Conservation (phyloP, 2,797 vertebrate species). For the Poecilia velifera region DNA sequence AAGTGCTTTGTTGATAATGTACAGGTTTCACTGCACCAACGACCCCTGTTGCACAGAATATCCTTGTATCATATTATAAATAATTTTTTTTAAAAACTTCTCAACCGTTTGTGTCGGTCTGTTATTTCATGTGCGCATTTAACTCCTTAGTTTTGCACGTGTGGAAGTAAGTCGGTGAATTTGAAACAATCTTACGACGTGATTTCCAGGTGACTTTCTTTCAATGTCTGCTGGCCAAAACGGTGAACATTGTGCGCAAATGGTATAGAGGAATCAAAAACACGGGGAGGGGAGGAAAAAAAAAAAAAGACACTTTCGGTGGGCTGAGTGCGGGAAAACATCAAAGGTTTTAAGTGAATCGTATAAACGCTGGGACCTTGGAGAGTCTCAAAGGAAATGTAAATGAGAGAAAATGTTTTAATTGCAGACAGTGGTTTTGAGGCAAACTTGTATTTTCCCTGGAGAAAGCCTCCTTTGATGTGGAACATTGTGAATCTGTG, state of each 20-base stretch:
- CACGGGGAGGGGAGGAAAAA: not conserved
- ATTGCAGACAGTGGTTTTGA: not conserved
- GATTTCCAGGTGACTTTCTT: not conserved
- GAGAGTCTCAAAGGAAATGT: conserved; percentile 37
- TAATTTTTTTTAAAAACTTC: conserved; percentile 86
- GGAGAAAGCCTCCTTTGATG: not conserved
- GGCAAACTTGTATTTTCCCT: not conserved
- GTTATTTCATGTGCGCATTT: conserved; percentile 25
- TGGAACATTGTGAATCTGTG: not conserved
- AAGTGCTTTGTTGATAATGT: conserved; percentile 84
- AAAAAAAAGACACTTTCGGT: not conserved
- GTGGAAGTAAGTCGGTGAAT: not conserved
- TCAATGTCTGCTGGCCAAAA: not conserved
- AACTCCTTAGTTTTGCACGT: not conserved
- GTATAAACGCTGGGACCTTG: conserved; percentile 16
- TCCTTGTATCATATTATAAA: conserved; percentile 99
- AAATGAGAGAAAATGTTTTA: conserved; percentile 43
- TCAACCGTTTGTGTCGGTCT: conserved; percentile 48
- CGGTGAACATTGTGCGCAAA: not conserved
- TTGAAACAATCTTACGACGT: too few relatives aligned
- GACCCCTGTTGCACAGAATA: conserved; percentile 96
- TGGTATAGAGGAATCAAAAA: not conserved
- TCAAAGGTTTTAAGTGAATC: conserved; percentile 63
- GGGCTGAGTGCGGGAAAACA: conserved; percentile 16
- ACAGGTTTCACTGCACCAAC: conserved; percentile 87